These are phyloP conservation scores for Orycteropus afer DNA, from an alignment of 2,113 vertebrate genomes.

Conservation along the genomic window DNA sequence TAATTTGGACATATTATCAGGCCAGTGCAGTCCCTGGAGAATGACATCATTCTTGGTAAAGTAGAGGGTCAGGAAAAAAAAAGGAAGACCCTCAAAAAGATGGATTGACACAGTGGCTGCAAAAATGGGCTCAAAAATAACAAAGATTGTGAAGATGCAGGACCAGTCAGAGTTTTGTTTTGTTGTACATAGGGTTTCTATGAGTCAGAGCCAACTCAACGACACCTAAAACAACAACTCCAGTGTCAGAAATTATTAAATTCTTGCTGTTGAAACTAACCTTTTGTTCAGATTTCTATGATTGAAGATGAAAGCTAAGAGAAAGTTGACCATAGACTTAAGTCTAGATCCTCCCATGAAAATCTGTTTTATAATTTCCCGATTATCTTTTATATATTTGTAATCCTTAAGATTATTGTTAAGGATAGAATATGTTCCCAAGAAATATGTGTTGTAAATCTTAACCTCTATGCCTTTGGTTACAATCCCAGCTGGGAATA, in stretches of 20 bases:
- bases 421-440: neutral
- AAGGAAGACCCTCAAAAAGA: neutral
- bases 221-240: neutral
- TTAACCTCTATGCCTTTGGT: neutral
- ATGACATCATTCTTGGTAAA: neutral
- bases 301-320: neutral
- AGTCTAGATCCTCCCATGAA: neutral
- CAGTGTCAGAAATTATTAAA: neutral
- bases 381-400: neutral
- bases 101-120: too few relatives aligned
- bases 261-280: neutral
- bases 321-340: neutral
- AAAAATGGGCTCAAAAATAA: neutral
- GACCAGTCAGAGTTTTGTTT: neutral
- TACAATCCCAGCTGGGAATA: neutral
- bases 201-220: neutral
- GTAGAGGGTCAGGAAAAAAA: neutral
- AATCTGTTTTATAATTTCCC: neutral
- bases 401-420: neutral
- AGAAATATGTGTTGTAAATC: neutral
- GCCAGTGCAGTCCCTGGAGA: too few relatives aligned
- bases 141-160: neutral
- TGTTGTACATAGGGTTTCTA: neutral
- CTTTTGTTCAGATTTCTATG: neutral
- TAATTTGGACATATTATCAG: too few relatives aligned